Conservation (phyloP, 2,113 vertebrate species). For the Dascyllus trimaculatus region DNA sequence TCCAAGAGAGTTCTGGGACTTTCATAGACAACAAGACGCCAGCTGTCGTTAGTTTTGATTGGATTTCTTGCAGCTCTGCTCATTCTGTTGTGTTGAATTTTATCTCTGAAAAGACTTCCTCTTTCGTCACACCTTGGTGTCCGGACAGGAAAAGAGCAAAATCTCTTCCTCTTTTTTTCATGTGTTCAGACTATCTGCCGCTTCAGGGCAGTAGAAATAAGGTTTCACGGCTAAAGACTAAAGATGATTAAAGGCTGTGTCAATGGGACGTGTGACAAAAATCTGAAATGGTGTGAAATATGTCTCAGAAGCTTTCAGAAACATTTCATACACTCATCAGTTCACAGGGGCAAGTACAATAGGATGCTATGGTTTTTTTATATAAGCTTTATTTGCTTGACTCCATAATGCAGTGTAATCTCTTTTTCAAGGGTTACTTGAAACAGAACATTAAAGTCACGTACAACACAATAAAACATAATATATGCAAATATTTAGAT, state of each 20-base stretch:
- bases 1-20: slow-evolving; percentile 47
- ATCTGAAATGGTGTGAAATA: slow-evolving; percentile 59
- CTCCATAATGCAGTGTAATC: neutral
- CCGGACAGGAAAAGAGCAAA: slow-evolving; percentile 67
- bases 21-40: slow-evolving; percentile 53
- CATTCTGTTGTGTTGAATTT: slow-evolving; percentile 66
- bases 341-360: slow-evolving; percentile 20
- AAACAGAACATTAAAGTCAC: neutral
- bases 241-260: slow-evolving; percentile 69
- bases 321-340: slow-evolving; percentile 30
- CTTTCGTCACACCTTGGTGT: slow-evolving; percentile 54
- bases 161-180: slow-evolving; percentile 53
- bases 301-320: slow-evolving; percentile 46
- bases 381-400: slow-evolving; percentile 19
- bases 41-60: slow-evolving; percentile 70
- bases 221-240: slow-evolving; percentile 69
- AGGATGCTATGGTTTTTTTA: slow-evolving; percentile 7
- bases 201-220: slow-evolving; percentile 62
- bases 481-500: neutral
- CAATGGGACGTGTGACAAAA: slow-evolving; percentile 50
- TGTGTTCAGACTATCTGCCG: slow-evolving; percentile 47
- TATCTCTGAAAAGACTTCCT: slow-evolving; percentile 47
- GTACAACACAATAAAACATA: neutral
- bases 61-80: slow-evolving; percentile 72
- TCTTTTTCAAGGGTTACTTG: neutral